These are phyloP conservation scores for Leptinotarsa peninsularis DNA, from an alignment of 2,888 invertebrate species.

Conservation along the genomic window DNA sequence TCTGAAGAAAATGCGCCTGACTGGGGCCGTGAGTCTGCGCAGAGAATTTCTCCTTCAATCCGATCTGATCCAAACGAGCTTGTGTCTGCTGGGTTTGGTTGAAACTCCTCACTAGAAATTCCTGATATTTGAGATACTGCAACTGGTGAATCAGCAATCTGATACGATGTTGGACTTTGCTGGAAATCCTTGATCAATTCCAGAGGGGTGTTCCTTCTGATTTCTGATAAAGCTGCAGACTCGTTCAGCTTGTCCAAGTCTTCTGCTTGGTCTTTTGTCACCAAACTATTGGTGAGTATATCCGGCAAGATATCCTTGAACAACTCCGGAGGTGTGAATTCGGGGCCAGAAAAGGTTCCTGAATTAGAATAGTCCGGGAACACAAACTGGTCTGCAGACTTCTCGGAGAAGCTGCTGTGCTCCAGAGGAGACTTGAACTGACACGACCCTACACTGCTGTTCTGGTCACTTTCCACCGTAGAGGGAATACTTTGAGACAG, in stretches of 20 bases:
- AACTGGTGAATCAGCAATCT: background rate
- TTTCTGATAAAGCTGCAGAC: background rate
- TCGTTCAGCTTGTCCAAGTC: background rate
- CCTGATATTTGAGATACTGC: background rate
- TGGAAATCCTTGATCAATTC: background rate
- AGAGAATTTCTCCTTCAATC: no score
- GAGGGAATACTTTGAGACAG: no score
- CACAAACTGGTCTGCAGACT: background rate
- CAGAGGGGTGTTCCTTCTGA: background rate
- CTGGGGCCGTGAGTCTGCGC: background rate
- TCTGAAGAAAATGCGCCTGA: background rate
- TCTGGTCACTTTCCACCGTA: background rate
- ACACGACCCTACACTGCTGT: background rate
- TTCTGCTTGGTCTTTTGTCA: background rate
- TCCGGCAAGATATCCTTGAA: background rate
- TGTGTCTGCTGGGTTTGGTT: no score
- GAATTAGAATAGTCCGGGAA: background rate
- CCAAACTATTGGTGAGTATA: background rate
- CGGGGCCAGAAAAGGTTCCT: background rate
- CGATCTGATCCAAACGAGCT: no score
- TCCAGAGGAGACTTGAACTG: slow-evolving; percentile 2
- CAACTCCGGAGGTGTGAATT: background rate
- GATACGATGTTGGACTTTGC: background rate
- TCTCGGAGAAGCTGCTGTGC: slow-evolving; percentile 19
- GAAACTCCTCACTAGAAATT: background rate